These are phyloP conservation scores for Troglohyphantes excavatus DNA, from an alignment of 2,888 invertebrate species.

Conservation along the genomic window DNA sequence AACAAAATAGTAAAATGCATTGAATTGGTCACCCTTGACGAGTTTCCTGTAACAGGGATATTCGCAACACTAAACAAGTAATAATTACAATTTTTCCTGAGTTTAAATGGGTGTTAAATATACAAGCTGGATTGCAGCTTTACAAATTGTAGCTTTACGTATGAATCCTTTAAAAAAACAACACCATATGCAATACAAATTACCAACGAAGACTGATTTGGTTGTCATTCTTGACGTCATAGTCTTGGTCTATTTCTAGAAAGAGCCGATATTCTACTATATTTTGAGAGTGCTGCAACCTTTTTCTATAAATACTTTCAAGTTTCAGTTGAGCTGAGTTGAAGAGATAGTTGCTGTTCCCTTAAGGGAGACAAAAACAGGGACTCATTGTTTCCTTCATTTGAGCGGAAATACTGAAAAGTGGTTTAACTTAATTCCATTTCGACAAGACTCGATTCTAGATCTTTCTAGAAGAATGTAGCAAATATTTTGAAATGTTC, in stretches of 20 bases:
- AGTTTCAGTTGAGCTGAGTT: neutral
- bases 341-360: slow-evolving; percentile 8
- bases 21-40: too few relatives aligned
- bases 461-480: too few relatives aligned
- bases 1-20: too few relatives aligned
- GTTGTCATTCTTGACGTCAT: neutral
- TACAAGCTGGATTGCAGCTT: too few relatives aligned
- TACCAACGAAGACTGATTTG: slow-evolving; percentile 1
- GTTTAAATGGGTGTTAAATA: too few relatives aligned
- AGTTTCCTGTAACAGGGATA: too few relatives aligned
- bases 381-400: neutral
- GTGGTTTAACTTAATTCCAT: neutral
- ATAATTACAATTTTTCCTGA: too few relatives aligned
- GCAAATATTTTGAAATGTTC: too few relatives aligned
- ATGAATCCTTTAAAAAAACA: too few relatives aligned
- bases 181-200: neutral
- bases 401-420: neutral
- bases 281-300: slow-evolving; percentile 9
- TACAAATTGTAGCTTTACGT: too few relatives aligned
- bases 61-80: too few relatives aligned
- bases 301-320: neutral
- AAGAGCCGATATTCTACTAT: slow-evolving; percentile 5
- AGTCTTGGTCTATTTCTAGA: neutral
- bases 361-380: slow-evolving; percentile 8
- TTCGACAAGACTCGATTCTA: neutral